Evolutionary conservation across 2,888 invertebrate genomes (phyloP), one percentile per base, ranked within the genome.

Genomic region (Strigamia crassipes): DNA sequence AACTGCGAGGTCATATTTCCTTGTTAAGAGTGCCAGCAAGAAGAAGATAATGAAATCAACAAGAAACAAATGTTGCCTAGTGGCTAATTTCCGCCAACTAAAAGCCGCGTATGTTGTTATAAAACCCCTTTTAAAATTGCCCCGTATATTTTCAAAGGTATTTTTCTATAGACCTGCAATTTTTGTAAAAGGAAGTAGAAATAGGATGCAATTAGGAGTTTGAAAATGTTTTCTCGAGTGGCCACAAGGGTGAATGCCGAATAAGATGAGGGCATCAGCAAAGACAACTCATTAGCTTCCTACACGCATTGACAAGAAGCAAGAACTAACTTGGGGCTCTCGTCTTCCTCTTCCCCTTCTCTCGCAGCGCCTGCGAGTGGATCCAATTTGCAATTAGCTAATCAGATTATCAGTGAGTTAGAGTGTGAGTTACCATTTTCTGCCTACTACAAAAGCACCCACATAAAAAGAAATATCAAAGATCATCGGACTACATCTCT

Each of bases 341-440:
- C 73, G 73, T 73, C 73, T 73, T 73, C 31, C 73, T 73, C 27
- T 73, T 73, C 15, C 8, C 73, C 31, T 27, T 13, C 31, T 31
- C 73, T 56, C 18, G 21, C 73, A 73, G 31, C 31, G 21, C 21
- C 56, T 21, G n/a, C 73, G 73, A 73, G 73, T 73, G 73, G 73
- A 73, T 73, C 73, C 73, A 73, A 73, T 73, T 73, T 73, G 73
- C 73, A 73, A 73, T 73, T 73, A 73, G 73, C 31, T 73, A 73
- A 73, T 73, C 73, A 73, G 73, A 73, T 73, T 73, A 73, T 73
- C 73, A 73, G 73, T 73, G 73, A 27, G 73, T 73, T 73, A 73
- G 73, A 73, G 73, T 73, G 23, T 27, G 73, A 56, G 18, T 56
- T 56, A 56, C 56, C 56, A 56, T n/a, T 56, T 18, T 56, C 73